Percentiles rank a stretch among this genome's conserved stretches.
Conservation (phyloP, 2,113 vertebrate species). For the Alaudala cheleensis region DNA sequence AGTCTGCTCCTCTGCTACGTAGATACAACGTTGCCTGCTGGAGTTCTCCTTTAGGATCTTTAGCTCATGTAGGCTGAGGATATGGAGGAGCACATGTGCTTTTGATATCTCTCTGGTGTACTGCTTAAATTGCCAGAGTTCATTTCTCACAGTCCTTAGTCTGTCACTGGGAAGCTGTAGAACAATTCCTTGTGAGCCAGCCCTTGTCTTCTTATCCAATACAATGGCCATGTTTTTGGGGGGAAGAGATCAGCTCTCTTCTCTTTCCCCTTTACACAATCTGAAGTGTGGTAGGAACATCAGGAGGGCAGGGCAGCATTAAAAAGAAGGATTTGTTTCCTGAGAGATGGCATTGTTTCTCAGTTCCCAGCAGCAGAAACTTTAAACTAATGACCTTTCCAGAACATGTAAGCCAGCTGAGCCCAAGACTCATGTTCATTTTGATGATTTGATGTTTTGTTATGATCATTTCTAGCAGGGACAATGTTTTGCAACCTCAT, state of each 20-base stretch:
- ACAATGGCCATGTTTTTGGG: background rate
- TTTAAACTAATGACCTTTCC: slow-evolving; percentile 16
- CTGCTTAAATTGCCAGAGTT: background rate
- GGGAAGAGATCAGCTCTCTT: background rate
- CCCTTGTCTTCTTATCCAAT: background rate
- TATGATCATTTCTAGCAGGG: background rate
- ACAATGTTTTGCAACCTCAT: background rate
- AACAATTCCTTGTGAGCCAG: background rate
- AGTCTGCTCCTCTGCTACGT: background rate
- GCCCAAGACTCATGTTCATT: background rate
- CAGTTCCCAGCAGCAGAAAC: background rate
- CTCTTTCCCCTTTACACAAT: background rate
- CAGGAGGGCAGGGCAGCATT: background rate
- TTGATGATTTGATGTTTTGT: background rate
- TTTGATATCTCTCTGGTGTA: background rate
- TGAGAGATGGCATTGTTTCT: background rate
- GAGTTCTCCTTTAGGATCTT: background rate
- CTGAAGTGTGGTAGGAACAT: background rate
- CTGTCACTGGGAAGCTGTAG: background rate
- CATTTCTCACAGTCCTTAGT: background rate
- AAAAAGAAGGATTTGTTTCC: background rate
- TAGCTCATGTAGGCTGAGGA: background rate
- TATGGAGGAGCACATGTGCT: background rate
- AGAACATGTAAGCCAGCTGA: background rate
- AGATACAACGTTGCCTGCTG: background rate